Evolutionary conservation across 2,888 invertebrate species (phyloP), one percentile per base, ranked within the genome.

Genomic region (Callosobruchus maculatus): DNA sequence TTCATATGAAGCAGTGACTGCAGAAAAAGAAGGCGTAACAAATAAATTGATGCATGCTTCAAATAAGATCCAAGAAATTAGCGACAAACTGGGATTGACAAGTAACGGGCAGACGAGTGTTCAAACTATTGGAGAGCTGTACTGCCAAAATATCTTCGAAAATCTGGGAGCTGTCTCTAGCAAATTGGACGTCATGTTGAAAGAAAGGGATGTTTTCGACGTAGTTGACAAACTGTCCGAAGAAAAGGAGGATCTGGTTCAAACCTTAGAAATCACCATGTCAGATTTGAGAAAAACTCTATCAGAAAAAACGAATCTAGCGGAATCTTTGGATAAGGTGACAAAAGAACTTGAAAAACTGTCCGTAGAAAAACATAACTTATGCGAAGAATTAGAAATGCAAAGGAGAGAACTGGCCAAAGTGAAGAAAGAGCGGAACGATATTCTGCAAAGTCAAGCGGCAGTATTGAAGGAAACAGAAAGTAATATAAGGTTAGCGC

Each of bases 381-480:
- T 79, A 21, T 74, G 73, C 4, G 71, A 76, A 21, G 74, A 79
- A 71, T 66, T 81, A 9, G 74, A 79, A 22, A 71, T 71, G 20
- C 67, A 81, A 22, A 78, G 71, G 70, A 67, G 71, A 20, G 83
- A 84, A 75, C 76, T 82, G n/a, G 77, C 79, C 21, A 82, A 80
- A 77, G 77, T 81, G n/a, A 82, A 83, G 70, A 80, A 79, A 68
- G 80, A 78, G 20, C 77, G 81, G 18, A 81, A 82, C 26, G 82
- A 83, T 70, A 80, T 84, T 31, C 21, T 83, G 2, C 80, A 84
- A 72, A 76, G 79, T 3, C 82, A 84, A 73, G 80, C 79, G 5
- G 81, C 81, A 74, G 78, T 82, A 22, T 80, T 83, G 76, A 81
- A 83, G 74, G 82, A 85, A 72, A 83, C 82, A 0, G 83, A 84